phyloP scores from a whole-genome alignment of 2,888 invertebrate species.

The Leucophenga montana region DNA sequence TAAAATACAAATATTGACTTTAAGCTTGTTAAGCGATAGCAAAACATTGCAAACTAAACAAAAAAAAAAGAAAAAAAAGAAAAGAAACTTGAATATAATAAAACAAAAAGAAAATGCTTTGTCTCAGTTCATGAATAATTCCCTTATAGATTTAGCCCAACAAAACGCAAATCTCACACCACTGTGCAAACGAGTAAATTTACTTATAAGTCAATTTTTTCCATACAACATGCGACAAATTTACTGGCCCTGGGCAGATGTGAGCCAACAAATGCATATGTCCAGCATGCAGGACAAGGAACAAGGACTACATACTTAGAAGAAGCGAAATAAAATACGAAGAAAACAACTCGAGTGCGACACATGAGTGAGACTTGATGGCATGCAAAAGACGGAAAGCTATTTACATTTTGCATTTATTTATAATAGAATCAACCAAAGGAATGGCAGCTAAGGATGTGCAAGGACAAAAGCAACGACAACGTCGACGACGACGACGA shows the following conservation, averaged over 20 bases:
- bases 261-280: conserved; percentile 14
- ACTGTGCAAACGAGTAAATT: conserved; percentile 14
- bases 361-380: conserved; percentile 37
- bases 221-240: conserved; percentile 16
- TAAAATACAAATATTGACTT: too few species aligned
- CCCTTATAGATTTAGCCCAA: conserved; percentile 14
- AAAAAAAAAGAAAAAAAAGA: too few species aligned
- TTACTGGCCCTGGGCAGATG: conserved; percentile 23
- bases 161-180: background rate
- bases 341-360: background rate
- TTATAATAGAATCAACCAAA: conserved; percentile 27
- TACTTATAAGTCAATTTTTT: conserved; percentile 15
- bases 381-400: conserved; percentile 50
- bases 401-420: conserved; percentile 59
- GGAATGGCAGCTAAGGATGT: background rate
- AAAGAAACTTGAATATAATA: too few species aligned
- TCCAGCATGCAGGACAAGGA: background rate
- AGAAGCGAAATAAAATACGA: background rate
- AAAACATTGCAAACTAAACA: too few species aligned
- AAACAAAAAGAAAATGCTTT: background rate
- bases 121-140: conserved; percentile 21
- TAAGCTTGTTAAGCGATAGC: too few species aligned
- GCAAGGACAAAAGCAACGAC: background rate
- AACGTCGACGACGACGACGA: conserved; percentile 12
- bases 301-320: background rate